These are phyloP conservation scores for Dynastes maya DNA, from an alignment of 2,888 invertebrate genomes.

Conservation along the genomic window DNA sequence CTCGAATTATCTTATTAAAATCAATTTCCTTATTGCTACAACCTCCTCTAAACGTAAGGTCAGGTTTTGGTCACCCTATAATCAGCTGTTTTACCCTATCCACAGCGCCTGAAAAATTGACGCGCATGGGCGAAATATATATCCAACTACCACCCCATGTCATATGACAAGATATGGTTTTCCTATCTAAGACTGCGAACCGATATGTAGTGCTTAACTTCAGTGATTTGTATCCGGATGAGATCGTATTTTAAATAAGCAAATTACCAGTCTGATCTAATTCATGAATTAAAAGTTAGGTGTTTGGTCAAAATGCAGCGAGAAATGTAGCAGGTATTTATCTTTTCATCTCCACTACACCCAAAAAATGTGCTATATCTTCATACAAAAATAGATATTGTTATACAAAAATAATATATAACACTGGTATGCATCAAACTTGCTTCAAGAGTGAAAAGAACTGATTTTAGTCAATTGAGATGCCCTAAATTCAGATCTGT, in stretches of 20 bases:
- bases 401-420: too few species aligned
- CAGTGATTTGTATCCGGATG: not conserved
- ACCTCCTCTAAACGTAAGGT: constrained; percentile 63
- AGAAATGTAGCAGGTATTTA: constrained; percentile 20
- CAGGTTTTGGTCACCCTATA: constrained; percentile 63
- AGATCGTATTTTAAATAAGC: not conserved
- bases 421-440: too few species aligned
- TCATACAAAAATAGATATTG: not conserved
- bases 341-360: not conserved
- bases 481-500: too few species aligned
- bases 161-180: constrained; percentile 48
- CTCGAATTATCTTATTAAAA: constrained; percentile 67
- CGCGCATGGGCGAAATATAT: constrained; percentile 39
- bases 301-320: constrained; percentile 12
- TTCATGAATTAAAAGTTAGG: constrained; percentile 29
- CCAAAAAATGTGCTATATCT: not conserved
- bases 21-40: constrained; percentile 64
- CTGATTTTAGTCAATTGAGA: too few species aligned
- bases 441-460: too few species aligned
- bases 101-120: constrained; percentile 4
- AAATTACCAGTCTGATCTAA: constrained; percentile 1
- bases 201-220: constrained; percentile 9
- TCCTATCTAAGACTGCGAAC: constrained; percentile 8
- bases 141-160: constrained; percentile 48
- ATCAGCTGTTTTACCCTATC: constrained; percentile 55